phyloP scores from a whole-genome alignment of 2,113 vertebrate species.

The Nanorana parkeri region DNA sequence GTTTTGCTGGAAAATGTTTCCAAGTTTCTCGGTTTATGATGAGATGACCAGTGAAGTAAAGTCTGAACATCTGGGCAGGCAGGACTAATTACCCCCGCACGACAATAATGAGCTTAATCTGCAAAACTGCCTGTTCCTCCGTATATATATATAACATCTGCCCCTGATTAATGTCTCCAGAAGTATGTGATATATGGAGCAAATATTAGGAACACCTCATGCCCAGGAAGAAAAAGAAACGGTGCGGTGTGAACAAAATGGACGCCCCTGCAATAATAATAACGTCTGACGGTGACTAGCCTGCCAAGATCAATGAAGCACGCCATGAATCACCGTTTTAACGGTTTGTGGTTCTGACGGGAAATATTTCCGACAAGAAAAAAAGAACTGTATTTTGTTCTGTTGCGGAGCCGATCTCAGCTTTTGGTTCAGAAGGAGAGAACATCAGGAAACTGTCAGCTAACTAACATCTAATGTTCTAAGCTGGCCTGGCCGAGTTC shows the following conservation, averaged over 20 bases:
- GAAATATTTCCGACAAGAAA: neutral
- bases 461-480: conserved; percentile 41
- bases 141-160: conserved; percentile 22
- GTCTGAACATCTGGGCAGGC: conserved; percentile 31
- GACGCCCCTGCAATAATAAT: neutral
- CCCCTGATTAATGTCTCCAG: neutral
- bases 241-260: neutral
- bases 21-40: neutral
- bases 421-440: neutral
- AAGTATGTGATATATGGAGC: neutral
- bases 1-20: conserved; percentile 36
- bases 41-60: conserved; percentile 37
- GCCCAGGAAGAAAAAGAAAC: no score
- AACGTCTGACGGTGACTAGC: neutral
- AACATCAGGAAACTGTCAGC: conserved; percentile 29
- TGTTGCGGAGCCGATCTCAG: neutral
- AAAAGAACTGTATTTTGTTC: neutral
- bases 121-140: conserved; percentile 21
- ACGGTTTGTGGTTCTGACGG: neutral
- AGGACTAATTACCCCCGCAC: conserved; percentile 11
- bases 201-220: neutral
- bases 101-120: conserved; percentile 9
- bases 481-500: conserved; percentile 4
- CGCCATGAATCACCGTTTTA: conserved; percentile 4
- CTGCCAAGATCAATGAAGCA: neutral